Evolutionary conservation across 1,140 invertebrate species (phyloP).

Genomic region (Zaprionus gabonicus): DNA sequence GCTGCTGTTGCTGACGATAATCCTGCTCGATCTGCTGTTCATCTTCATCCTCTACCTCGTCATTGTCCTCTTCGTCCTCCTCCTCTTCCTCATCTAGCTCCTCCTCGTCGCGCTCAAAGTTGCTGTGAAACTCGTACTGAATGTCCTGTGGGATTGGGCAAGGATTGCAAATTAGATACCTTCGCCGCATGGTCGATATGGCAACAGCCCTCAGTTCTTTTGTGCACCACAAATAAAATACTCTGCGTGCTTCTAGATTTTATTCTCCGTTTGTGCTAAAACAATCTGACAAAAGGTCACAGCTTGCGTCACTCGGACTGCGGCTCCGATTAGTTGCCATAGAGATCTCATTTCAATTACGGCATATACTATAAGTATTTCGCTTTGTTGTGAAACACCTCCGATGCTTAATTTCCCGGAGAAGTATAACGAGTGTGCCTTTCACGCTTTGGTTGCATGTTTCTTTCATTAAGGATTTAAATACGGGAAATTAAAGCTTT

Average conservation of each 20-base stretch:
- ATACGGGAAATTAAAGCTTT: not conserved
- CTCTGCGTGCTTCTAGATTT: not conserved
- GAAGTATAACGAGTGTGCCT: no score
- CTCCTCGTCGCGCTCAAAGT: conserved; percentile 77
- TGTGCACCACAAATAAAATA: not conserved
- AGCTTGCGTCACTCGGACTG: not conserved
- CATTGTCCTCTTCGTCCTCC: conserved; percentile 67
- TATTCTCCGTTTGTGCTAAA: not conserved
- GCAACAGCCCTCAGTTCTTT: not conserved
- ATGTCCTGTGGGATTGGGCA: conserved; percentile 64
- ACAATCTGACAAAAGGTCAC: not conserved
- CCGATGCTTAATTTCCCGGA: not conserved
- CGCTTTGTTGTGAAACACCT: not conserved
- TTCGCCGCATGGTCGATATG: not conserved
- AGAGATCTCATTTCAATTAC: not conserved
- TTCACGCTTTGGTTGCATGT: no score
- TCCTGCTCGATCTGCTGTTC: conserved; percentile 60
- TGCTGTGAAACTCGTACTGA: conserved; percentile 82
- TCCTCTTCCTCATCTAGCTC: conserved; percentile 70
- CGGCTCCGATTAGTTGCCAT: not conserved
- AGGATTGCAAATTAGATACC: not conserved
- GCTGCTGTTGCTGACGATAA: conserved; percentile 63
- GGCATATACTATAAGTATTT: not conserved
- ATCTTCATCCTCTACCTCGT: conserved; percentile 66
- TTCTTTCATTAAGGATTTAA: not conserved